Conservation (phyloP, 2,888 invertebrate genomes). For the Ischnura elegans region DNA sequence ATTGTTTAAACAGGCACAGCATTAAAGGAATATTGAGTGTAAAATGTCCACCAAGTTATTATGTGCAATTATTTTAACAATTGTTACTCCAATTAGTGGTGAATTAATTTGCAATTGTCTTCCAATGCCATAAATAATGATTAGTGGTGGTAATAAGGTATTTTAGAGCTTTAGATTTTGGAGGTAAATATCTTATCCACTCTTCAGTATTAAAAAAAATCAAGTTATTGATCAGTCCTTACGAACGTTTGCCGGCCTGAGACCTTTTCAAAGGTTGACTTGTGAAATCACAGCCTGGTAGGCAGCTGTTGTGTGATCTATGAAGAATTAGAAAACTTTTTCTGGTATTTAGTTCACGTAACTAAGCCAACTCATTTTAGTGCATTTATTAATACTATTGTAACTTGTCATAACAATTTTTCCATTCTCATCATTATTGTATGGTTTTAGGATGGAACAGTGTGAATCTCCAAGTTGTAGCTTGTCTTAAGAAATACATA, state of each 20-base stretch:
- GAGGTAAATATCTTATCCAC: constrained; percentile 42
- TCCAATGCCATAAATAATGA: constrained; percentile 45
- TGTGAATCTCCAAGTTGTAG: constrained; percentile 39
- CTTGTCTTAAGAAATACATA: constrained; percentile 61
- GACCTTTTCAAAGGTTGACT: neutral
- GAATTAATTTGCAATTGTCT: constrained; percentile 56
- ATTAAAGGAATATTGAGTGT: neutral
- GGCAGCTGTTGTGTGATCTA: constrained; percentile 43
- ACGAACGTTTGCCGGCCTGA: neutral
- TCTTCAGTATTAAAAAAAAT: constrained; percentile 57
- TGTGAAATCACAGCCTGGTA: constrained; percentile 35
- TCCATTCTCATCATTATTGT: constrained; percentile 46
- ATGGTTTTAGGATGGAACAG: constrained; percentile 46
- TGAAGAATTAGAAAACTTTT: constrained; percentile 17
- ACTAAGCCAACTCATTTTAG: constrained; percentile 50
- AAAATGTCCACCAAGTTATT: neutral
- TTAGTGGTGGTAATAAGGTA: constrained; percentile 34
- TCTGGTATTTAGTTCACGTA: constrained; percentile 43
- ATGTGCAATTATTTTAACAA: constrained; percentile 2
- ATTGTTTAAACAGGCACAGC: neutral
- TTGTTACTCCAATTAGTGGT: neutral
- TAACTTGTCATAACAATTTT: constrained; percentile 55
- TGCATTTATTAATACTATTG: constrained; percentile 57
- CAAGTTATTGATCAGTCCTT: constrained; percentile 10
- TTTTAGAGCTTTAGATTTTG: constrained; percentile 37